Conservation (phyloP, 2,888 invertebrate genomes). For the Andrena dorsata region DNA sequence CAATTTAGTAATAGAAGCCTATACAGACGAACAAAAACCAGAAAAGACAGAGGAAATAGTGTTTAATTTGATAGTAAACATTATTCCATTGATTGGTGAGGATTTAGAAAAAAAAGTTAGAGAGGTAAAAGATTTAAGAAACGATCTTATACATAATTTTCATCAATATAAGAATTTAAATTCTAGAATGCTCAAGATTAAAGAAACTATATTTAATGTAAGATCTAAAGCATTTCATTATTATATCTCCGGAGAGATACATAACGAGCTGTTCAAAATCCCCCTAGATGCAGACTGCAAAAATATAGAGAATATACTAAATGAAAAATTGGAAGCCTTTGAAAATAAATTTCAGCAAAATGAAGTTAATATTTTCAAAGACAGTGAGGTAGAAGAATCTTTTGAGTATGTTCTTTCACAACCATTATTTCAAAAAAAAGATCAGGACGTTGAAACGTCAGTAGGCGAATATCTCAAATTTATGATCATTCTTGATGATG, state of each 20-base stretch:
- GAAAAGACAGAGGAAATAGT: background rate
- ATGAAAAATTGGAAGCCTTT: background rate
- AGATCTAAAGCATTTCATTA: background rate
- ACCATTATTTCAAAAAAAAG: background rate
- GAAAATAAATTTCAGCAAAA: background rate
- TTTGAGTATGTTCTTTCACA: background rate
- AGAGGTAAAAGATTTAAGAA: background rate
- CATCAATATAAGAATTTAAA: background rate
- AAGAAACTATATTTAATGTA: background rate
- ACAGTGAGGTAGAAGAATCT: background rate
- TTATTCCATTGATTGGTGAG: background rate
- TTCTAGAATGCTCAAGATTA: background rate
- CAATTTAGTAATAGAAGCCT: background rate
- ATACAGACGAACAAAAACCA: background rate
- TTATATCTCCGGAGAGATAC: background rate
- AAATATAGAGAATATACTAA: background rate
- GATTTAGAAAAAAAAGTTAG: background rate
- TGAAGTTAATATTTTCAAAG: background rate
- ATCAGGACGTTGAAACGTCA: background rate
- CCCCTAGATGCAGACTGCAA: background rate
- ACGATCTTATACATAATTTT: constrained; percentile 4
- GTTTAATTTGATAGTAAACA: background rate
- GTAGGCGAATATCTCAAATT: background rate
- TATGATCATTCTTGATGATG: background rate
- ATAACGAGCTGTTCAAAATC: background rate